Evolutionary conservation across 1,140 invertebrate genomes (phyloP).

Genomic region (Sitobion miscanthi): DNA sequence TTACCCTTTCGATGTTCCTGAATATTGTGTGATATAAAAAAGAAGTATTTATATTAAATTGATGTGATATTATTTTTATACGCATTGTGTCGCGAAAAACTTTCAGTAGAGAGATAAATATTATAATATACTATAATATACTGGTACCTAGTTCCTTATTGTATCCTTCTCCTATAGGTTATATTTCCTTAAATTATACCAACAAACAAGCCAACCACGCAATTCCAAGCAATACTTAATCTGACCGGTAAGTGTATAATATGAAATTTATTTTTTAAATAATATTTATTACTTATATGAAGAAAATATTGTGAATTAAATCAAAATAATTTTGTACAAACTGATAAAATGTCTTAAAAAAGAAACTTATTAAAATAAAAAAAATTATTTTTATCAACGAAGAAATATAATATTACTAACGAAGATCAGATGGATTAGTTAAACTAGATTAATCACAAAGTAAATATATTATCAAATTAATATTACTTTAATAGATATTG

Average conservation of each 20-base stretch:
- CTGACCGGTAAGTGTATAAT: neutral
- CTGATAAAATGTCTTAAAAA: neutral
- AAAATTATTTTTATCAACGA: neutral
- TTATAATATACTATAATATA: slow-evolving; percentile 38
- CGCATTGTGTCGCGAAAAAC: neutral
- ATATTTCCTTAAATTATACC: neutral
- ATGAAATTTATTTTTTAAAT: neutral
- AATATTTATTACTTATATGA: neutral
- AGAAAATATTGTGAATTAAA: neutral
- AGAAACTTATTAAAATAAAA: neutral
- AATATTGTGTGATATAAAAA: slow-evolving; percentile 51
- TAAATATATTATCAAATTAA: neutral
- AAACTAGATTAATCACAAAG: neutral
- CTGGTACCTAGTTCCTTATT: slow-evolving; percentile 21
- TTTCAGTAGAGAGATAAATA: neutral
- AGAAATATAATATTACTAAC: neutral
- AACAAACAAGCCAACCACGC: neutral
- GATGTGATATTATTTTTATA: slow-evolving; percentile 54
- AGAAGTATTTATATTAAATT: slow-evolving; percentile 32
- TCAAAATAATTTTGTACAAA: neutral
- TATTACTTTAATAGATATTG: neutral
- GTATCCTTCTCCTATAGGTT: neutral
- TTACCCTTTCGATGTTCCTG: slow-evolving; percentile 43
- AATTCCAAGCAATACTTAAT: neutral
- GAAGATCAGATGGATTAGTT: neutral